phyloP scores from a whole-genome alignment of 2,797 vertebrate species.

The Odontamblyopus lacepedii region DNA sequence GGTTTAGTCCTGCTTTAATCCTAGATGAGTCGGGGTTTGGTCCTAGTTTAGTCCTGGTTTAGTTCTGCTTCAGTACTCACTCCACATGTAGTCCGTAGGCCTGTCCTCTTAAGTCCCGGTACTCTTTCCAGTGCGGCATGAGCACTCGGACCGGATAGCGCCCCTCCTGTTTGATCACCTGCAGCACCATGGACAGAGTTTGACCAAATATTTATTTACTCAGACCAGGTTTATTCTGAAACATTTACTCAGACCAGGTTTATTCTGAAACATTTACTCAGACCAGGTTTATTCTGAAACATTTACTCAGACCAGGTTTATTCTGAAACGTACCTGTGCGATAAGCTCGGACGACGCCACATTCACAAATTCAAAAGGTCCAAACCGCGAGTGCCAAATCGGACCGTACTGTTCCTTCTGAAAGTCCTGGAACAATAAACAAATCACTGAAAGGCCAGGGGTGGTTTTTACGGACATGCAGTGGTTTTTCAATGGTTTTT shows the following conservation, averaged over 20 bases:
- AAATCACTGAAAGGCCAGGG: background rate
- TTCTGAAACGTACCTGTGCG: constrained; percentile 31
- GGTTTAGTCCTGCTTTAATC: background rate
- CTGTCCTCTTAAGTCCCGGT: constrained; percentile 75
- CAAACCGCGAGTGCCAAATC: constrained; percentile 78
- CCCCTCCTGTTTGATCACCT: constrained; percentile 78
- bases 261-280: no score
- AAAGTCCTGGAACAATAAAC: constrained; percentile 48
- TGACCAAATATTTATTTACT: background rate
- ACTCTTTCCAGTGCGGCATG: constrained; percentile 81
- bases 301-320: no score
- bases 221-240: no score
- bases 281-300: no score
- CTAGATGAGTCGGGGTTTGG: background rate
- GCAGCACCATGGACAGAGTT: background rate
- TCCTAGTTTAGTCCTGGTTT: no score
- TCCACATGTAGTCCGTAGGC: constrained; percentile 78
- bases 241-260: background rate
- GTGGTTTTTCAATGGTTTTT: no score
- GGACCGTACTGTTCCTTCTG: constrained; percentile 74
- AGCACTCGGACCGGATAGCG: constrained; percentile 68
- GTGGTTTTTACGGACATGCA: no score
- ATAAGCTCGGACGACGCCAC: constrained; percentile 76
- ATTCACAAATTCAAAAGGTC: constrained; percentile 71
- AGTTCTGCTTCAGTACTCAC: constrained; percentile 64